These are phyloP conservation scores for Parapristionchus giblindavisi DNA, from an alignment of 2,888 invertebrate genomes.

Conservation along the genomic window DNA sequence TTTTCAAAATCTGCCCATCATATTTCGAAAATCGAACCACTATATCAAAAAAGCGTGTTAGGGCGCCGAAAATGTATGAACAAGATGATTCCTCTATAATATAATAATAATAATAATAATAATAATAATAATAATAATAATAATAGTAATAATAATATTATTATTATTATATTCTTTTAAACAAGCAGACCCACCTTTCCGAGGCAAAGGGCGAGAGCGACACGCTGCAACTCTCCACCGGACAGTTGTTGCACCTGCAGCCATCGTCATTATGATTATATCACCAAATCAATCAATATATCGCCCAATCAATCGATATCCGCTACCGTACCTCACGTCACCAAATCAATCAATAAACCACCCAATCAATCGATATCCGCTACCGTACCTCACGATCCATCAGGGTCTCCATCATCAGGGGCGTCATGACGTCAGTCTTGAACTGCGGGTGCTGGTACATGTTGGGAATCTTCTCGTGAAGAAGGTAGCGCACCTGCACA, in stretches of 20 bases:
- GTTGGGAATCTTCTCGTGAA: constrained; percentile 96
- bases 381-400: constrained; percentile 59
- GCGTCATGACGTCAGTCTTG: constrained; percentile 95
- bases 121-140: too few relatives aligned
- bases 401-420: constrained; percentile 65
- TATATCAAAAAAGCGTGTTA: too few relatives aligned
- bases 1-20: too few relatives aligned
- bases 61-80: too few relatives aligned
- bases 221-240: constrained; percentile 97
- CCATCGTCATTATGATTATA: neutral
- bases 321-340: neutral
- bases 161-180: too few relatives aligned
- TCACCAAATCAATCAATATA: neutral
- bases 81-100: too few relatives aligned
- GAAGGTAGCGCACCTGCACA: constrained; percentile 81
- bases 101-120: too few relatives aligned
- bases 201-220: constrained; percentile 92
- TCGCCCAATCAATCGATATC: neutral
- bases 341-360: neutral
- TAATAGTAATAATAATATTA: neutral
- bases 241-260: constrained; percentile 85
- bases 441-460: constrained; percentile 97
- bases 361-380: neutral
- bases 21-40: too few relatives aligned
- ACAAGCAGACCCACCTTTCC: too few relatives aligned